These are phyloP conservation scores for Ypsolopha sequella DNA, from an alignment of 2,888 invertebrate genomes.

Conservation along the genomic window DNA sequence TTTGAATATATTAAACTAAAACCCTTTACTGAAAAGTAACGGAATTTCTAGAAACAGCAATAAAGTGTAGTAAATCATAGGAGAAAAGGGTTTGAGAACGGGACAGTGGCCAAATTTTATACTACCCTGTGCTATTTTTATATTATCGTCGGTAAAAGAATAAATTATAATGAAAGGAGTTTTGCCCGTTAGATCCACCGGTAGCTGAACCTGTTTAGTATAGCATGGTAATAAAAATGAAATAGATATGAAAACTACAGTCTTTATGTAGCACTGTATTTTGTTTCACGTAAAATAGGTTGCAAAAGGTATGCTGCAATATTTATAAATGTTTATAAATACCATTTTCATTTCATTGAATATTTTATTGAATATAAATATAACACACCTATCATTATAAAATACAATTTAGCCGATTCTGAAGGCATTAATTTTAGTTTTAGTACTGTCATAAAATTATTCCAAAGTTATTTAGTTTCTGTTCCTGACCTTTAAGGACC, in stretches of 20 bases:
- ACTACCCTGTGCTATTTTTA: not conserved
- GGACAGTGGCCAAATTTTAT: conserved; percentile 38
- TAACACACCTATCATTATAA: too few relatives aligned
- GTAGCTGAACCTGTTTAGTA: not conserved
- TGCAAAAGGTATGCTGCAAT: too few relatives aligned
- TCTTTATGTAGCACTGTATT: not conserved
- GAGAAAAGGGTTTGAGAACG: conserved; percentile 30
- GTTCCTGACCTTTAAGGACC: too few relatives aligned
- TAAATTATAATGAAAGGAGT: not conserved
- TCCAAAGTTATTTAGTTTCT: too few relatives aligned
- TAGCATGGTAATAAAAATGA: not conserved
- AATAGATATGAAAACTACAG: not conserved
- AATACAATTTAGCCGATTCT: too few relatives aligned
- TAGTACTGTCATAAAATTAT: too few relatives aligned
- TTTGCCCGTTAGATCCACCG: not conserved
- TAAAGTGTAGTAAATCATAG: conserved; percentile 23
- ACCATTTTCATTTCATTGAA: too few relatives aligned
- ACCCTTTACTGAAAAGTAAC: conserved; percentile 20
- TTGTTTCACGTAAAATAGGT: not conserved
- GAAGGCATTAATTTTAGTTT: too few relatives aligned
- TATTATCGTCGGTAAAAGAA: not conserved
- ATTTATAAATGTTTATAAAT: too few relatives aligned
- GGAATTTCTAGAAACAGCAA: conserved; percentile 10
- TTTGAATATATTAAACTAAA: conserved; percentile 28
- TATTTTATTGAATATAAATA: too few relatives aligned